Conservation (phyloP, 1,140 invertebrate genomes). For the Diorhabda sublineata region DNA sequence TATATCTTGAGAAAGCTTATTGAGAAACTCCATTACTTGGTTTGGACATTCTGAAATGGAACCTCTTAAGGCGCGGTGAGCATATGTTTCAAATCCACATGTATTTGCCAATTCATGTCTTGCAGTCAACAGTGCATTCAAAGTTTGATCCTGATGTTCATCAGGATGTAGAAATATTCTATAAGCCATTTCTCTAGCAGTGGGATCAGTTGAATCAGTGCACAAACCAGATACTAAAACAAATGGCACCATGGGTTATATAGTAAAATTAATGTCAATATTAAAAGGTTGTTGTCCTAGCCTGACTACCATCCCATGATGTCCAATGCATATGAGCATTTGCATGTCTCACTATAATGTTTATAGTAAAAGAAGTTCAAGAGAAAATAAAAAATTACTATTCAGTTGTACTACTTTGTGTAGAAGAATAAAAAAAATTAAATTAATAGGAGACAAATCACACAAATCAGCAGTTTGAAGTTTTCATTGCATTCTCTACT, state of each 20-base stretch:
- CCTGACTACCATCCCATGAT: no score
- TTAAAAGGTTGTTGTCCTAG: no score
- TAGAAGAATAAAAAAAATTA: no score
- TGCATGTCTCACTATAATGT: no score
- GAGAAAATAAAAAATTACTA: no score
- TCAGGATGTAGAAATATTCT: constrained; percentile 81
- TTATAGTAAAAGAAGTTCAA: no score
- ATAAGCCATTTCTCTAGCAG: constrained; percentile 85
- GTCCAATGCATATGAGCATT: no score
- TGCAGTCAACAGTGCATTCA: constrained; percentile 67
- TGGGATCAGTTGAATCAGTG: constrained; percentile 73
- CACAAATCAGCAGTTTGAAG: no score
- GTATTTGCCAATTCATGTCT: constrained; percentile 74
- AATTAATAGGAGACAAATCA: no score
- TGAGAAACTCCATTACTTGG: constrained; percentile 75
- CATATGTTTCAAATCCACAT: constrained; percentile 85
- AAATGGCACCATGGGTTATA: constrained; percentile 48
- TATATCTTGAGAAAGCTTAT: constrained; percentile 69
- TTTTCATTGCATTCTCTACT: no score
- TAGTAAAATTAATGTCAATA: no score
- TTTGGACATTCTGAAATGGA: constrained; percentile 80
- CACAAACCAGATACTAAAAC: constrained; percentile 73
- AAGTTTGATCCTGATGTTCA: constrained; percentile 67
- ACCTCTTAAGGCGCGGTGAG: constrained; percentile 81
- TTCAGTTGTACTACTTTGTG: no score